A percentile compares a stretch with the other conserved stretches of the same genome.
phyloP scores from a whole-genome alignment of 2,113 vertebrate species.

The Chloropsis hardwickii region DNA sequence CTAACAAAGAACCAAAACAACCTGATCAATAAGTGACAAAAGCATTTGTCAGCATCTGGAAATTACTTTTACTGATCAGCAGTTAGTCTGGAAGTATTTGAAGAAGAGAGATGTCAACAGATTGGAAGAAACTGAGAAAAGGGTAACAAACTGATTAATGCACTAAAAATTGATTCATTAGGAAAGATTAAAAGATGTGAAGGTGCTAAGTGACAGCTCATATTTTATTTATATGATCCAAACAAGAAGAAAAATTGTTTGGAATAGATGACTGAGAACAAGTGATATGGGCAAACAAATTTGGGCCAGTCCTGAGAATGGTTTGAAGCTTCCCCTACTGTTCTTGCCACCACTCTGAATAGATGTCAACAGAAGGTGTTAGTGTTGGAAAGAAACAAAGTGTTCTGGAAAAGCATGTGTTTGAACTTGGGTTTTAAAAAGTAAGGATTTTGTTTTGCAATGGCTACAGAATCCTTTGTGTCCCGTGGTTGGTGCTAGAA shows the following conservation, averaged over 20 bases:
- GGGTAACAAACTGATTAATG: not conserved
- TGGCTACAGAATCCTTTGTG: not conserved
- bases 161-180: not conserved
- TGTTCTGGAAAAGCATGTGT: not conserved
- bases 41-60: not conserved
- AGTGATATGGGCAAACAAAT: not conserved
- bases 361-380: not conserved
- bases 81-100: not conserved
- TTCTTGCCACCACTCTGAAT: not conserved
- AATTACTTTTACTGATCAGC: not conserved
- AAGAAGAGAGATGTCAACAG: not conserved
- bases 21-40: not conserved
- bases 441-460: not conserved
- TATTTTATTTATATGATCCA: not conserved
- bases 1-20: not conserved
- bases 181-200: not conserved
- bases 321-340: not conserved
- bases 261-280: not conserved
- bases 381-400: not conserved
- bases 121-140: conserved; percentile 4
- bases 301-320: not conserved
- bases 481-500: not conserved
- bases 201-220: not conserved
- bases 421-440: not conserved
- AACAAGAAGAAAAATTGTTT: not conserved